phyloP scores from a whole-genome alignment of 2,797 vertebrate species.

The Coendou prehensilis region DNA sequence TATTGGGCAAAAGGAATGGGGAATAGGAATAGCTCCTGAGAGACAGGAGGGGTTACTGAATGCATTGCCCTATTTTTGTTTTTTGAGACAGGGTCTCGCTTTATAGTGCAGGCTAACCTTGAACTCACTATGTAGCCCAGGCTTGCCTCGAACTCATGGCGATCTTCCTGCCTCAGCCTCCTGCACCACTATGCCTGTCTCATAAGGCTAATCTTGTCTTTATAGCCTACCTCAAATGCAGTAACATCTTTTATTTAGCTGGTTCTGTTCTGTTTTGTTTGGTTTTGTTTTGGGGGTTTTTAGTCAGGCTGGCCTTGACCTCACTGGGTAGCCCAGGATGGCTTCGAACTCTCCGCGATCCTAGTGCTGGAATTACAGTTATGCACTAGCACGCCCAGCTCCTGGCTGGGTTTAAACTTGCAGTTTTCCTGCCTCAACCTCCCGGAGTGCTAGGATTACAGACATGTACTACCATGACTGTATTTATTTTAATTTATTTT shows the following conservation, averaged over 20 bases:
- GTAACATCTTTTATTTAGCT: background rate
- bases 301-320: background rate
- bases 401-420: background rate
- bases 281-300: background rate
- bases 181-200: background rate
- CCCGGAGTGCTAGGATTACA: too few species aligned
- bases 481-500: too few species aligned
- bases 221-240: constrained; percentile 1
- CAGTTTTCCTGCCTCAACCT: too few species aligned
- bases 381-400: background rate
- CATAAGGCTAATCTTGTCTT: background rate
- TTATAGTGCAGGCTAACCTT: background rate
- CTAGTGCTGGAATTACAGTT: background rate
- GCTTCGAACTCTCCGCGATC: background rate
- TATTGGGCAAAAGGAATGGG: too few species aligned
- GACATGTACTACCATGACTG: too few species aligned
- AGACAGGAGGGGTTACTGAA: too few species aligned
- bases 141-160: background rate
- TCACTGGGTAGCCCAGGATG: background rate
- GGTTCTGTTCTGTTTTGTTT: too few species aligned
- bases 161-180: background rate
- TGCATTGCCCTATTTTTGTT: background rate
- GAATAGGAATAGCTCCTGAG: too few species aligned
- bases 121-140: too few species aligned
- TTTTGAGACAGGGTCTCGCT: background rate